A percentile compares a stretch with the other conserved stretches of the same genome.
phyloP scores from a whole-genome alignment of 2,113 vertebrate species.

The Corynorhinus townsendii region DNA sequence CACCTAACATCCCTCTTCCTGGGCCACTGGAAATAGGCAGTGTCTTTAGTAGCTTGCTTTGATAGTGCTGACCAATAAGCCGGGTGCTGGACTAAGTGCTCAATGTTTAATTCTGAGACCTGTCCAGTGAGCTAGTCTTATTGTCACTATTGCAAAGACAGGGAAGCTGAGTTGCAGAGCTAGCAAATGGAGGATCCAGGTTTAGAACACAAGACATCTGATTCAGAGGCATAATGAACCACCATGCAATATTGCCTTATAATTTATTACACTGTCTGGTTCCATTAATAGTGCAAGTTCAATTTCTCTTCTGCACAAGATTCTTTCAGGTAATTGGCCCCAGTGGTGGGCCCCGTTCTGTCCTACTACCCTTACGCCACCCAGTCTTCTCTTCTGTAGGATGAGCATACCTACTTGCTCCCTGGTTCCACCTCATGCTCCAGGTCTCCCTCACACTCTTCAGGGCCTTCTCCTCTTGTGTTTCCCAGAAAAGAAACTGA shows the following conservation, averaged over 20 bases:
- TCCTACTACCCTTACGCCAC: not conserved
- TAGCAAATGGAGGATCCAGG: not conserved
- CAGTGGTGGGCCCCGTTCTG: too few relatives aligned
- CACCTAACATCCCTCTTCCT: not conserved
- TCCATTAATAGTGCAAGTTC: not conserved
- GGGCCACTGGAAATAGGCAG: not conserved
- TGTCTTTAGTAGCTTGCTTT: not conserved
- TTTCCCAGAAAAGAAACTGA: not conserved
- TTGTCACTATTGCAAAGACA: not conserved
- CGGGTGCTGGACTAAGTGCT: not conserved
- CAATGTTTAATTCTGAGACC: not conserved
- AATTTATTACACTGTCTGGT: too few relatives aligned
- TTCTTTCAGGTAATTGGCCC: not conserved
- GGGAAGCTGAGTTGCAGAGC: not conserved
- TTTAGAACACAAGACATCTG: not conserved
- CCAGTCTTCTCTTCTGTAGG: not conserved
- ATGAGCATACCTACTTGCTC: not conserved
- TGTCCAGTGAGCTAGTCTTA: not conserved
- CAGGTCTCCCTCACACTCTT: not conserved
- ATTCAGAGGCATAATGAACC: too few relatives aligned
- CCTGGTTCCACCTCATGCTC: not conserved
- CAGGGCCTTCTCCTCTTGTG: accelerated
- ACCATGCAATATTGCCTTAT: accelerated
- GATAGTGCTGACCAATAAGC: not conserved
- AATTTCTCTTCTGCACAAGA: not conserved